These are phyloP conservation scores for Diuraphis noxia DNA, from an alignment of 1,140 invertebrate genomes.

Conservation along the genomic window DNA sequence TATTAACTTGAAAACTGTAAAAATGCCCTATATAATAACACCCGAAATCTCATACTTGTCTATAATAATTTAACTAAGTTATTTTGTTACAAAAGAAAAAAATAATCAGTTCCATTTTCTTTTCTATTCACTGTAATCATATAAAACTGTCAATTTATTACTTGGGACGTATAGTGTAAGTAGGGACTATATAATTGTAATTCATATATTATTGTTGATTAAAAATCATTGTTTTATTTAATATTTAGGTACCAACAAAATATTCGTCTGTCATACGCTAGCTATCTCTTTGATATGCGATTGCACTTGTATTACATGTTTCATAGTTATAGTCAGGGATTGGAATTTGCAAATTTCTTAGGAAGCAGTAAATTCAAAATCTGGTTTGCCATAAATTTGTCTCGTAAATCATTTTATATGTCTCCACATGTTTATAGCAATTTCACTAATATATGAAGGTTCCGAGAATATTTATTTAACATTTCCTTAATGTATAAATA, in stretches of 20 bases:
- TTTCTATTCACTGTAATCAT: not conserved
- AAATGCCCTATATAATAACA: too few species aligned
- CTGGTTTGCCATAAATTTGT: not conserved
- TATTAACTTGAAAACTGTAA: not conserved
- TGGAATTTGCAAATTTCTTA: not conserved
- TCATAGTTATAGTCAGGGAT: not conserved
- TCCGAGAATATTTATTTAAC: too few species aligned
- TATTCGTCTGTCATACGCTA: not conserved
- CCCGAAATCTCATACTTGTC: not conserved
- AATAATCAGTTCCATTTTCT: too few species aligned
- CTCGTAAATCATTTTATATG: not conserved
- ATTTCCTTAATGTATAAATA: not conserved
- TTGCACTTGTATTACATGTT: not conserved
- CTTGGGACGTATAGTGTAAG: not conserved
- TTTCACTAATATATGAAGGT: not conserved
- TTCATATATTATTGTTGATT: not conserved
- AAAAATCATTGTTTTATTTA: not conserved
- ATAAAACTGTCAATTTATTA: not conserved
- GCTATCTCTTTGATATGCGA: not conserved
- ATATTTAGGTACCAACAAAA: not conserved
- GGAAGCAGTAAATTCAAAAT: not conserved
- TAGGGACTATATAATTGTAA: too few species aligned
- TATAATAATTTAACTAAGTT: not conserved
- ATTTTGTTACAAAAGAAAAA: not conserved
- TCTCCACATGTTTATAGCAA: not conserved